Conservation (phyloP, 2,797 vertebrate genomes). For the Alosa sapidissima region DNA sequence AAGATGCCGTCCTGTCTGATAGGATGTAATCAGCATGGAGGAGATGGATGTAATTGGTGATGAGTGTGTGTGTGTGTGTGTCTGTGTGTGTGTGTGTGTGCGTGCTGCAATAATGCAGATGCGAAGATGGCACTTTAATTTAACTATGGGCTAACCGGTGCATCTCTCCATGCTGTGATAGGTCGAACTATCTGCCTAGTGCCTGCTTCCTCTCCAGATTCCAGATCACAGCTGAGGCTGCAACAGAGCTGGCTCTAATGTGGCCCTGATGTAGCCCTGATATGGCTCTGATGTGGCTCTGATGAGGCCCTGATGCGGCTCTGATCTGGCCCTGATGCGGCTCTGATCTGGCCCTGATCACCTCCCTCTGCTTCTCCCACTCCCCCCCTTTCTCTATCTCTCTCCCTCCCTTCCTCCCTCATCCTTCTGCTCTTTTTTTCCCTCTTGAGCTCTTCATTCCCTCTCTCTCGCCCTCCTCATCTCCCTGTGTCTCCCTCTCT, state of each 20-base stretch:
- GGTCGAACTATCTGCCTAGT: background rate
- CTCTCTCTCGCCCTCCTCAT: too few species aligned
- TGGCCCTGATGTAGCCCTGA: background rate
- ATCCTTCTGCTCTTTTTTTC: too few species aligned
- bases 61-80: background rate
- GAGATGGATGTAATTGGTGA: background rate
- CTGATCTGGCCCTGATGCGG: too few species aligned
- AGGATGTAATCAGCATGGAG: background rate
- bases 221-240: background rate
- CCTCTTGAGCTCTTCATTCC: too few species aligned
- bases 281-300: too few species aligned
- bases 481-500: too few species aligned
- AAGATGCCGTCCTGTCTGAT: background rate
- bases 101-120: conserved; percentile 5
- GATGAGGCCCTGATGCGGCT: too few species aligned
- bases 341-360: background rate
- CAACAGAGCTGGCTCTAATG: background rate
- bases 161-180: conserved; percentile 5
- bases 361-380: background rate
- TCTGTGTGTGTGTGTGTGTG: conserved; percentile 19
- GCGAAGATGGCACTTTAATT: conserved; percentile 39
- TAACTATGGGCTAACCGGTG: background rate
- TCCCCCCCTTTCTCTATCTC: background rate
- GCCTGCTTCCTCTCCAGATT: background rate
- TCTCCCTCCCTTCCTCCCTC: background rate